Percentiles rank a stretch among this genome's conserved stretches.
These are phyloP conservation scores for Notamacropus eugenii DNA, from an alignment of 2,797 vertebrate species.

Conservation along the genomic window DNA sequence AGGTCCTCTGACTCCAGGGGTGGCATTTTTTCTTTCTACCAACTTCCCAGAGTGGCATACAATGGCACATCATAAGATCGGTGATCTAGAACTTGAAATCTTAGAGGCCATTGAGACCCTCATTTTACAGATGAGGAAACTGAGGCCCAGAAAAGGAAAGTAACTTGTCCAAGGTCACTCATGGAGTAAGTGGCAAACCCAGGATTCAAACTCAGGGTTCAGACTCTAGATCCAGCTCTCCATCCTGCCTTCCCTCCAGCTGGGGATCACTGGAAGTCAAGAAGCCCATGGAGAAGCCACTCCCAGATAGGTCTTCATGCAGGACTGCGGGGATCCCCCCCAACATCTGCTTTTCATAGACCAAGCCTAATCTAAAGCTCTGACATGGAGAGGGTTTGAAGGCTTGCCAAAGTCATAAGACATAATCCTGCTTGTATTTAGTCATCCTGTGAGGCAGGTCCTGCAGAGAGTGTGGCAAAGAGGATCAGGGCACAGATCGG, in stretches of 20 bases:
- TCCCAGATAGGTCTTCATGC: background rate
- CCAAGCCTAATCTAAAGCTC: too few species aligned
- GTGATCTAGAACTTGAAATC: background rate
- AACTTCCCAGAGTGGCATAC: background rate
- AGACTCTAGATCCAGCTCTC: background rate
- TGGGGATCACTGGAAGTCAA: background rate
- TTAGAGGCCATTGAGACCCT: background rate
- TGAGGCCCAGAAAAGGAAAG: background rate
- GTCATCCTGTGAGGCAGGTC: background rate
- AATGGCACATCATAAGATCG: background rate
- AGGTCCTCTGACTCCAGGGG: background rate
- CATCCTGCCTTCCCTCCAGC: background rate
- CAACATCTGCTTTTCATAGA: too few species aligned
- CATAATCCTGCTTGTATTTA: background rate
- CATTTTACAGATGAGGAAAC: background rate
- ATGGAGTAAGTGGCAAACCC: background rate
- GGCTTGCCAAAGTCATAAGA: background rate
- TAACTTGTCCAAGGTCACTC: background rate
- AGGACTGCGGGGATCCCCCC: background rate
- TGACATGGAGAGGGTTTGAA: background rate
- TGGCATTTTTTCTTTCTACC: background rate
- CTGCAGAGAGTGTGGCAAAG: background rate
- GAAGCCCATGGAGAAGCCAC: background rate
- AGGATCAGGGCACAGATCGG: background rate
- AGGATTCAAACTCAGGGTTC: background rate